These are phyloP conservation scores for Bungarus multicinctus DNA, from an alignment of 2,113 vertebrate species.

Conservation along the genomic window DNA sequence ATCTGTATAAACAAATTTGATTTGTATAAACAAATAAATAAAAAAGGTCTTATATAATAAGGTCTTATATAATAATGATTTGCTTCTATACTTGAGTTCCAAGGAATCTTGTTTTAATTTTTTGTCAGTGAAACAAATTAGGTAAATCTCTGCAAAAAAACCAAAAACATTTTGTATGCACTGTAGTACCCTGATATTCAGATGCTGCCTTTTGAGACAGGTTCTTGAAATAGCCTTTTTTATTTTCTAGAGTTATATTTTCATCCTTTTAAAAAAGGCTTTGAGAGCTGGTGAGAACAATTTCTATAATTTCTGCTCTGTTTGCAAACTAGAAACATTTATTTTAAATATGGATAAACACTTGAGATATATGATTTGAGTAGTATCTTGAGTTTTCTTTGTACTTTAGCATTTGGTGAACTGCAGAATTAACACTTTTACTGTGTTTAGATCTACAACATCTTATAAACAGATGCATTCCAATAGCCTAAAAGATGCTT, in stretches of 20 bases:
- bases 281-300: background rate
- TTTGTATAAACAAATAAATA: background rate
- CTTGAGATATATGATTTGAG: background rate
- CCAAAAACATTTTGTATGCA: background rate
- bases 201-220: background rate
- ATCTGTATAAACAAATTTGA: background rate
- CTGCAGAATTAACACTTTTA: background rate
- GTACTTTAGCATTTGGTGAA: background rate
- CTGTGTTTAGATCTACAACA: background rate
- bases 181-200: background rate
- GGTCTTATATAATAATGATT: background rate
- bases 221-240: background rate
- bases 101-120: background rate
- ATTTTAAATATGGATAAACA: background rate
- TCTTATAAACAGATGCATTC: background rate
- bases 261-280: background rate
- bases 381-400: too few species aligned
- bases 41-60: background rate
- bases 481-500: background rate
- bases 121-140: background rate
- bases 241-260: background rate
- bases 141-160: background rate
- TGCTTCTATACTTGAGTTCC: background rate
- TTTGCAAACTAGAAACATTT: background rate
- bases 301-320: background rate